Percentiles rank a stretch among this genome's conserved stretches.
Evolutionary conservation across 2,888 invertebrate genomes (phyloP).

Genomic region (Syritta pipiens): DNA sequence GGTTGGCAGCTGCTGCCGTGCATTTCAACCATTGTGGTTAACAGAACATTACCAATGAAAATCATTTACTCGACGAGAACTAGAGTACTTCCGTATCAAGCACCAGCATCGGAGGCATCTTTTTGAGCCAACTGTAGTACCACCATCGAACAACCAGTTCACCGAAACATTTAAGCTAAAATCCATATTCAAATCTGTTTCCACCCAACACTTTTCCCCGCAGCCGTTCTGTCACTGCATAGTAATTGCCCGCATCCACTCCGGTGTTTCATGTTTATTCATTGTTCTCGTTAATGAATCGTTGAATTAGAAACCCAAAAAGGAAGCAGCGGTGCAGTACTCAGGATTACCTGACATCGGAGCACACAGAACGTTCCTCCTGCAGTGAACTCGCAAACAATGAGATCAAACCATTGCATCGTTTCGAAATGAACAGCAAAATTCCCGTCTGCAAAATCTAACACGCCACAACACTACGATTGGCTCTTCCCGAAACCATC

Average conservation of each 20-base stretch:
- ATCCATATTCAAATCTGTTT: no score
- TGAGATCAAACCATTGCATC: slow-evolving; percentile 12
- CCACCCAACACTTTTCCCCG: no score
- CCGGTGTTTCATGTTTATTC: slow-evolving; percentile 37
- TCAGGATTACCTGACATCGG: slow-evolving; percentile 18
- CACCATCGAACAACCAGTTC: no score
- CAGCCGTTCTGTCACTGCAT: no score
- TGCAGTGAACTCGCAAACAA: background rate
- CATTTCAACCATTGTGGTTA: no score
- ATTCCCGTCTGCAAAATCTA: background rate
- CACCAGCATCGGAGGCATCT: no score
- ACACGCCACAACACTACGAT: background rate
- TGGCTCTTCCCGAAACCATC: background rate
- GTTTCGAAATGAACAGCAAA: slow-evolving; percentile 30
- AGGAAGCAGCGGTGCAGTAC: slow-evolving; percentile 4
- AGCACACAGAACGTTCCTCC: background rate
- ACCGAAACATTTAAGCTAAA: no score
- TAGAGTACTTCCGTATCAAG: no score
- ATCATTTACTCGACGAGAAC: no score
- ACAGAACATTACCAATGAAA: no score
- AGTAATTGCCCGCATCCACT: background rate
- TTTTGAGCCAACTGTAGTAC: no score
- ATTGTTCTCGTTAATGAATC: slow-evolving; percentile 41
- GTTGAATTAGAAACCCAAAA: slow-evolving; percentile 25
- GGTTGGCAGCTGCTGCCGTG: no score